Base-by-base conservation (phyloP, 2,797 vertebrate species). In the Cryptoblepharus egeriae region DNA sequence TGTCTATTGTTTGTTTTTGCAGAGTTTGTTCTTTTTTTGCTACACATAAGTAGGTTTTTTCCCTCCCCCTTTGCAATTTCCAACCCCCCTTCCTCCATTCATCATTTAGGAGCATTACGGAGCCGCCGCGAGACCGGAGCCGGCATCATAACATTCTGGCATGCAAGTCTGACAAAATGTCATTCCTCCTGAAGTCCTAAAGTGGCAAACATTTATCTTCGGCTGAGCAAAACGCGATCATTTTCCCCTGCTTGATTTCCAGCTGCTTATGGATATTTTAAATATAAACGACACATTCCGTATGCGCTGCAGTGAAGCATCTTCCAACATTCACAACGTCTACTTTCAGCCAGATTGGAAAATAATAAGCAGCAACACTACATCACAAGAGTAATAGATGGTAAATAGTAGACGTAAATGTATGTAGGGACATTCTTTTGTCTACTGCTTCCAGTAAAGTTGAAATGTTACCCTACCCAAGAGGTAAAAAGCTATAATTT, bases 191-290 rank as follows among this genome's bases (percentile, higher is more conserved):
- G 75, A 85, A 81, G 79, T 77, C 72, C 68, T 61, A 77, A 73
- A 85, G 79, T 73, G 79, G 75, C 61, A 79, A 81, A 81, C 84
- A 77, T 85, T 85, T 85, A 85, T 81, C 84, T 85, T 16, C 26
- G 77, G 52, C 35, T n/a, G 69, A 82, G 82, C 39, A 75, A 86
- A 82, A 64, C 32, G 49, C 4, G 52, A 60, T 79, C 22, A 39
- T 76, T 85, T 70, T 42, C 35, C 67, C 1, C 20, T 37, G 4
- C 80, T 84, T 72, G 61, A 30, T 85, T 71, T 85, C 63, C 35
- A 82, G 68, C 80, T 88, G 67, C 77, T 71, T 85, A 65, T 20
- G 37, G 60, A 9, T 75, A 3, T 32, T 77, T 85, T 67, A 71
- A 74, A 73, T 13, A 15, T 12, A 77, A 79, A 49, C 32, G 81